phyloP scores from a whole-genome alignment of 1,140 invertebrate genomes.

The Drosophila orena region DNA sequence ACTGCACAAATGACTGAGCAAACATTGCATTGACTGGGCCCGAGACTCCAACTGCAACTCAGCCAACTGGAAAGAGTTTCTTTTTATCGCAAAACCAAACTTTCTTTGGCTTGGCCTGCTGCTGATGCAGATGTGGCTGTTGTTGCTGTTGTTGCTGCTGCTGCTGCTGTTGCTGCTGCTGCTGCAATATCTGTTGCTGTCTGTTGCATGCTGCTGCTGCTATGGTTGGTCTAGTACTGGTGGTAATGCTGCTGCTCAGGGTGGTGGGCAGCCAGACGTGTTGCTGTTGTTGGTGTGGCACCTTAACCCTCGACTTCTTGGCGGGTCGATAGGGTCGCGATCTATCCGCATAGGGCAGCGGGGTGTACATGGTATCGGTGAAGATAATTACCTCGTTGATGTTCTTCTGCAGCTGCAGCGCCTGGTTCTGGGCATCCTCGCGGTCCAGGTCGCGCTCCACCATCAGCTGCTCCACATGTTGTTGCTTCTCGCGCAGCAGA shows the following conservation, averaged over 20 bases:
- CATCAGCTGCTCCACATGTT: constrained; percentile 95
- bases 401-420: constrained; percentile 85
- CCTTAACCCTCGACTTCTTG: constrained; percentile 39
- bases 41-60: not conserved
- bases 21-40: constrained; percentile 57
- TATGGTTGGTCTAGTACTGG: constrained; percentile 24
- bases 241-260: constrained; percentile 47
- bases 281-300: constrained; percentile 22
- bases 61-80: constrained; percentile 83
- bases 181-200: constrained; percentile 14
- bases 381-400: constrained; percentile 85
- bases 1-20: constrained; percentile 61
- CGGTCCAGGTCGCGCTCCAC: constrained; percentile 95
- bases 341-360: constrained; percentile 71
- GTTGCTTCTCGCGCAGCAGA: constrained; percentile 95
- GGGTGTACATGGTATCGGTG: constrained; percentile 81
- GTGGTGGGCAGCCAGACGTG: constrained; percentile 38
- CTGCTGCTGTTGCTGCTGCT: no score
- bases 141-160: constrained; percentile 40
- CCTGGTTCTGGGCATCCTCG: constrained; percentile 89
- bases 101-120: constrained; percentile 72
- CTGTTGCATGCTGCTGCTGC: constrained; percentile 16
- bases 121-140: constrained; percentile 28
- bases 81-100: constrained; percentile 85
- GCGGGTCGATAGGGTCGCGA: constrained; percentile 62